Evolutionary conservation across 2,888 invertebrate species (phyloP), one percentile per base, ranked within the genome.

Genomic region (Teinopalpus imperialis): DNA sequence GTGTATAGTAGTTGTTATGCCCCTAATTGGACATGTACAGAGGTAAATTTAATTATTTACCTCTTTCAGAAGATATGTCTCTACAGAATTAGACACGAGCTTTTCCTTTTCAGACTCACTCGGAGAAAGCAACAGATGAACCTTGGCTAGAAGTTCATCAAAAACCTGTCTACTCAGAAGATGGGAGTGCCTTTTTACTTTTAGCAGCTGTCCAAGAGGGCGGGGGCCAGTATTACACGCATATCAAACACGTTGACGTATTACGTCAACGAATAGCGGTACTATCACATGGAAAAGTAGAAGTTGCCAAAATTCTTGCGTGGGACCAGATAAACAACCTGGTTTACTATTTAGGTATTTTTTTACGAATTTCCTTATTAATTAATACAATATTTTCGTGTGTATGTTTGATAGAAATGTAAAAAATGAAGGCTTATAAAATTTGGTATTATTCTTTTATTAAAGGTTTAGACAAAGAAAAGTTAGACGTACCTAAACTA

Each of bases 101-200:
- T n/a, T n/a, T n/a, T 27, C 35, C 9, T 48, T 70, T 74, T 16
- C 70, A 94, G 93, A 94, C 93, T 30, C 96, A 96, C 78, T 92
- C 94, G 24, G 96, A 96, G 72, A 91, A 95, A 56, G 95, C 96
- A 4, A 92, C 94, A 9, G 95, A 96, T 65, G 93, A 94, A 61
- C 93, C 95, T 49, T 97, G 96, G 96, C 85, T 96, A 47, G 95
- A 96, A 68, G 93, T 95, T 32, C 93, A 95, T 69, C 94, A 94
- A 26, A 93, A 94, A 77, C 96, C 96, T 10, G 90, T 96, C 14
- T 96, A 96, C 79, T 93, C 95, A 0, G 92, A 93, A 47, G 95
- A 96, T 66, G 95, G 96, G 16, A 94, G 94, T 70, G 95, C 95
- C 63, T 96, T 95, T 79, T 90, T 97, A 50, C 88, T 96, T 47